These are phyloP conservation scores for Falcaria lacertinaria DNA, from an alignment of 2,888 invertebrate species.

Conservation along the genomic window DNA sequence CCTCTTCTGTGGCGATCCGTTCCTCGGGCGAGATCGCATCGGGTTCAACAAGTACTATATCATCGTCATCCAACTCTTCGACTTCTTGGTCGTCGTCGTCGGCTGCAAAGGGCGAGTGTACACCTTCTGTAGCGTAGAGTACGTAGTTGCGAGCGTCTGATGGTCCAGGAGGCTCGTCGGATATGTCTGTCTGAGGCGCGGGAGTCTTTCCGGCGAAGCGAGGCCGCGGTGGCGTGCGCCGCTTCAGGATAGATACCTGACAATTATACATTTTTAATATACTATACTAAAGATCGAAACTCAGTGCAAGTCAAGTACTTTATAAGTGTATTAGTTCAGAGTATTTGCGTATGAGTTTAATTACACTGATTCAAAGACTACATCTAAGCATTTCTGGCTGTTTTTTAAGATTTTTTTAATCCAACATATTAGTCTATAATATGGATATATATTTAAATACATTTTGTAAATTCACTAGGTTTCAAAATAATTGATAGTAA, in stretches of 20 bases:
- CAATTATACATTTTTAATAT: not conserved
- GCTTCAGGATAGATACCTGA: slow-evolving; percentile 75
- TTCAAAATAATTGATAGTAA: too few species aligned
- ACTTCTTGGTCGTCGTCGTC: slow-evolving; percentile 59
- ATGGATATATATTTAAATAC: too few species aligned
- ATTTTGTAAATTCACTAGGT: too few species aligned
- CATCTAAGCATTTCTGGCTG: too few species aligned
- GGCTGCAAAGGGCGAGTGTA: slow-evolving; percentile 66
- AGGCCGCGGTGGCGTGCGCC: slow-evolving; percentile 80
- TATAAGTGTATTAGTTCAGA: too few species aligned
- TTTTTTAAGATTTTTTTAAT: too few species aligned
- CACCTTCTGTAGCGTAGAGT: slow-evolving; percentile 81
- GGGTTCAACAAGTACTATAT: slow-evolving; percentile 82
- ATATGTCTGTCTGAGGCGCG: slow-evolving; percentile 22
- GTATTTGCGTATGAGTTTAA: too few species aligned
- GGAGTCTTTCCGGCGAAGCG: slow-evolving; percentile 51
- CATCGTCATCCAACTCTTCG: slow-evolving; percentile 76
- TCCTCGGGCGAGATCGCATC: slow-evolving; percentile 81
- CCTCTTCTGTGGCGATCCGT: slow-evolving; percentile 82
- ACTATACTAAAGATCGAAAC: too few species aligned
- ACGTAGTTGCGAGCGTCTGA: slow-evolving; percentile 82
- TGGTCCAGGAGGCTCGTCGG: slow-evolving; percentile 11
- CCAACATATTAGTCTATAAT: too few species aligned
- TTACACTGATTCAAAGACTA: too few species aligned
- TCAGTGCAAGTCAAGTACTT: too few species aligned